These are phyloP conservation scores for Oreochromis spilurus DNA, from an alignment of 2,113 vertebrate species.

Conservation along the genomic window DNA sequence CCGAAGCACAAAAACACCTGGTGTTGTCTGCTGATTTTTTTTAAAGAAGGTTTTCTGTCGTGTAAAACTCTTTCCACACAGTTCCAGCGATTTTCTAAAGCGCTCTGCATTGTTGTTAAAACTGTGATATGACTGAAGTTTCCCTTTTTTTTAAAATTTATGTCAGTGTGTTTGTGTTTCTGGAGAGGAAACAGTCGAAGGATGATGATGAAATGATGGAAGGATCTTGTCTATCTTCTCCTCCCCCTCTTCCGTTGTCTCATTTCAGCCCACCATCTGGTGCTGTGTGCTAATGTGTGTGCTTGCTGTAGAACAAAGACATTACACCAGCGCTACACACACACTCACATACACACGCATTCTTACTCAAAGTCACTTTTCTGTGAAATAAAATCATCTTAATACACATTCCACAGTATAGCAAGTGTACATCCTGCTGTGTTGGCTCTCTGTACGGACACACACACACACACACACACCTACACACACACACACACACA, in stretches of 20 bases:
- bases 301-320: conserved; percentile 61
- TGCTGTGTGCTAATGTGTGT: conserved; percentile 64
- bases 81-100: background rate
- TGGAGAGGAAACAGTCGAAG: conserved; percentile 38
- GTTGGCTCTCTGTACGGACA: background rate
- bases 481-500: background rate
- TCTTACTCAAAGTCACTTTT: conserved; percentile 2
- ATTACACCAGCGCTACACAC: conserved; percentile 34
- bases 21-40: background rate
- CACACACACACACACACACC: background rate
- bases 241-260: conserved; percentile 60
- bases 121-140: background rate
- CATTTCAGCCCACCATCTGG: conserved; percentile 70
- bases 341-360: background rate
- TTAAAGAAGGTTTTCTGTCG: background rate
- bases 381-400: conserved; percentile 8
- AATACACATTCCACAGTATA: background rate
- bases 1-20: fast-evolving
- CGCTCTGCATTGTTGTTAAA: background rate
- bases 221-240: conserved; percentile 52
- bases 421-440: conserved; percentile 26
- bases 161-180: conserved; percentile 30
- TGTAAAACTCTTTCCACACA: background rate
- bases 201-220: conserved; percentile 65
- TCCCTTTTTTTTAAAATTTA: background rate